Percentiles rank a stretch among this genome's conserved stretches.
Evolutionary conservation across 2,113 vertebrate species (phyloP).

Genomic region (Hippocampus abdominalis): DNA sequence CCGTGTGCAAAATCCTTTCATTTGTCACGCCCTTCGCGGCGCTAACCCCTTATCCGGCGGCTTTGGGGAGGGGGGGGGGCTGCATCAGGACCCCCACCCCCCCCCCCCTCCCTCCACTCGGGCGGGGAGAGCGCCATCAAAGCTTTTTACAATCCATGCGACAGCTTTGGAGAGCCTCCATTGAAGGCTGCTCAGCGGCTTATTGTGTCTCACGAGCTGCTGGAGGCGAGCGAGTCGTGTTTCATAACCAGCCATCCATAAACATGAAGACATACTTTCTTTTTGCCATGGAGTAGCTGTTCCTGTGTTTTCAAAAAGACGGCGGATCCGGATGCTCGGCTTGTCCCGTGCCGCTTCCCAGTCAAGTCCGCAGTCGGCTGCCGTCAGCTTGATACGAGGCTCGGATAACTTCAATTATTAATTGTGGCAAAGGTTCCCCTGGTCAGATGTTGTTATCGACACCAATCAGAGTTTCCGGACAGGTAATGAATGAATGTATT

Average conservation of each 20-base stretch:
- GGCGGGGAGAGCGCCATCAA: conserved; percentile 45
- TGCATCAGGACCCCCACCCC: conserved; percentile 12
- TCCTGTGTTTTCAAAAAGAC: not conserved
- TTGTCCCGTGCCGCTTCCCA: not conserved
- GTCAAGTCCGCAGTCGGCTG: too few relatives aligned
- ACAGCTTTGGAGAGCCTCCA: conserved; percentile 38
- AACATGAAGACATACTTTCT: conserved; percentile 28
- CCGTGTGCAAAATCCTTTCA: conserved; percentile 35
- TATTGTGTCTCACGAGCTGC: conserved; percentile 26
- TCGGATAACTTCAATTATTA: not conserved
- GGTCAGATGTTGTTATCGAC: not conserved
- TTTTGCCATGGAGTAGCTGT: not conserved
- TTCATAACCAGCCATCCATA: conserved; percentile 49
- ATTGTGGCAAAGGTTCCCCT: not conserved
- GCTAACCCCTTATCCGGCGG: conserved; percentile 27
- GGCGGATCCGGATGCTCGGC: not conserved
- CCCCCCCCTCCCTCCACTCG: conserved; percentile 19
- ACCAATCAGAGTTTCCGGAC: not conserved
- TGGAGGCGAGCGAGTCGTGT: conserved; percentile 36
- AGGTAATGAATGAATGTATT: too few relatives aligned
- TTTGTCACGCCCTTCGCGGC: conserved; percentile 30
- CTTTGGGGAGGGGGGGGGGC: conserved; percentile 41
- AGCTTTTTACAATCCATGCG: conserved; percentile 38
- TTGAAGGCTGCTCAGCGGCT: conserved; percentile 34
- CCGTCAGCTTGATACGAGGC: not conserved